These are phyloP conservation scores for Clarias pachynema DNA, from an alignment of 2,797 vertebrate genomes.

Conservation along the genomic window DNA sequence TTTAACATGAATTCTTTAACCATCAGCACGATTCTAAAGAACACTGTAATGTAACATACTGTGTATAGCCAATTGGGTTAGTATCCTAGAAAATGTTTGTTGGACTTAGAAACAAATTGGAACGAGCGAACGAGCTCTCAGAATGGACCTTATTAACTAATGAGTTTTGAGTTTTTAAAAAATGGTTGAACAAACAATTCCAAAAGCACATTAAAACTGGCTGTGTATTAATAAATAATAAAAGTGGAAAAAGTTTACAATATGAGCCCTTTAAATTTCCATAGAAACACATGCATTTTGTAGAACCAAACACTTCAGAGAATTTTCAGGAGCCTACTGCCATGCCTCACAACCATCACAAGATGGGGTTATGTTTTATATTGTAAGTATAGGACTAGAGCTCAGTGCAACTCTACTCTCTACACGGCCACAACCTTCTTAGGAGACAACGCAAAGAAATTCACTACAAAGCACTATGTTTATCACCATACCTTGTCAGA, in stretches of 20 bases:
- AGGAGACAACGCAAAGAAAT: slow-evolving; percentile 55
- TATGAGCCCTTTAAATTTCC: neutral
- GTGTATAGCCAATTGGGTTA: too few relatives aligned
- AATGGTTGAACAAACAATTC: neutral
- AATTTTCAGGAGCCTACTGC: slow-evolving; percentile 64
- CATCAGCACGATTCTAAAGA: too few relatives aligned
- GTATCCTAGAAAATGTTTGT: too few relatives aligned
- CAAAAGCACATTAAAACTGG: neutral
- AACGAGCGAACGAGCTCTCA: too few relatives aligned
- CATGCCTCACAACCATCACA: slow-evolving; percentile 66
- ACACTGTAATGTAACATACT: too few relatives aligned
- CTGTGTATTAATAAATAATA: neutral
- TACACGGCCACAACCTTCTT: slow-evolving; percentile 57
- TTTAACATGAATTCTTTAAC: too few relatives aligned
- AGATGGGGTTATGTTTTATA: slow-evolving; percentile 60
- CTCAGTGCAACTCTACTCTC: slow-evolving; percentile 48
- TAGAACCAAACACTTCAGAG: neutral
- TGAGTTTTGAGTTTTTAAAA: too few relatives aligned
- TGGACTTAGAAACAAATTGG: too few relatives aligned
- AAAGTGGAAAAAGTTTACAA: neutral
- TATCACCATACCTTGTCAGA: too few relatives aligned
- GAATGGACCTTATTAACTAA: too few relatives aligned
- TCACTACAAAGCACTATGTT: neutral
- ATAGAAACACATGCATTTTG: neutral
- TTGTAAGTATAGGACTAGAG: slow-evolving; percentile 60